Base-by-base conservation (phyloP, 2,888 invertebrate genomes). In the Acholoe squamosa region DNA sequence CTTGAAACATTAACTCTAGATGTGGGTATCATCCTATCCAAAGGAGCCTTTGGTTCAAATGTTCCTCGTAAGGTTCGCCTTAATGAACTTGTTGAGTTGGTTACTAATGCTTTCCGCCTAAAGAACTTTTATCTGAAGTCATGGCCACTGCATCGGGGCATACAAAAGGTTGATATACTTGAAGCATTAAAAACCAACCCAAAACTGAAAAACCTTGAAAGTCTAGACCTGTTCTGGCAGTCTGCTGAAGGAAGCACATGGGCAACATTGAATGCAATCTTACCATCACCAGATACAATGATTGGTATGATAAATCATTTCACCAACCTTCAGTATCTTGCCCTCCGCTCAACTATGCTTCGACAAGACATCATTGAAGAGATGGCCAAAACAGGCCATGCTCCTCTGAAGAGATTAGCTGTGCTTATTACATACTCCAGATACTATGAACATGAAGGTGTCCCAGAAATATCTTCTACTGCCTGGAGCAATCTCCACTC, bases 331-430 rank as follows among this genome's bases (percentile, higher is more conserved):
- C 92, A 92, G 22, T 91, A 92, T 22, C 89, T 95, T 10, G 92
- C 92, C 10, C 88, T 95, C 7, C 91, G 94, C 34, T 93, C 94
- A 3, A 93, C 93, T 0, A 94, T 95, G 94, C 52, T 95, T 10
- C 92, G 91, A 67, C 92, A 93, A 61, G 92, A 93, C 0, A 71
- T 94, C 10, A 43, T 95, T 1, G 22, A 90, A 71, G 92, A 92
- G 61, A 90, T 95, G 1, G 92, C 93, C 0, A 91, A 92, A 0
- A 80, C 90, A 25, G 91, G 91, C 0, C 91, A 94, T 89, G 89
- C 90, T n/a, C 93, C 92, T 84, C 91, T 94, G 14, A 61, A 93
- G 31, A 25, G 90, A 0, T 90, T 95, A 28, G 91, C 93, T 43
- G 92, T 95, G 10, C 92, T 94, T 28, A 92, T 95, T 1, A 93